phyloP scores from a whole-genome alignment of 2,113 vertebrate species.

The Mustela lutreola region DNA sequence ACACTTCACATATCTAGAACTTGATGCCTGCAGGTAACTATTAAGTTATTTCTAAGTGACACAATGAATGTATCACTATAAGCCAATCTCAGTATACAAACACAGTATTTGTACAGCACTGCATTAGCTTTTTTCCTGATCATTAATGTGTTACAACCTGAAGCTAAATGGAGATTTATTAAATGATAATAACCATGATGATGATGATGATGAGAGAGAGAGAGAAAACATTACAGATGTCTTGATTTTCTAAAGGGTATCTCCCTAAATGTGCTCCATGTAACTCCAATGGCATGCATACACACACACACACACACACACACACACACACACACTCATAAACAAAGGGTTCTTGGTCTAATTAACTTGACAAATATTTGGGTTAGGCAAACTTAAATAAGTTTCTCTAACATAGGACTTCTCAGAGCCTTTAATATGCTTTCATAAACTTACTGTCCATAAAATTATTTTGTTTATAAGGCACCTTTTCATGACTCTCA shows the following conservation, averaged over 20 bases:
- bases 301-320: not conserved
- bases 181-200: not conserved
- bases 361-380: not conserved
- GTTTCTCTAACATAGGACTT: not conserved
- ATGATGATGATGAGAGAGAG: not conserved
- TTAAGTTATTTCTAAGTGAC: not conserved
- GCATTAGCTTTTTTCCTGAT: not conserved
- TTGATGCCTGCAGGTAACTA: not conserved
- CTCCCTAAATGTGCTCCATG: not conserved
- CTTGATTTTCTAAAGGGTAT: not conserved
- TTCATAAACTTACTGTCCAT: not conserved
- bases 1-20: not conserved
- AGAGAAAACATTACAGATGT: not conserved
- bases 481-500: not conserved
- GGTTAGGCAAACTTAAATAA: not conserved
- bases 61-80: not conserved
- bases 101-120: not conserved
- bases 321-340: too few species aligned
- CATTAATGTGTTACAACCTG: not conserved
- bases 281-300: not conserved
- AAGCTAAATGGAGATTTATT: not conserved
- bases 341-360: not conserved
- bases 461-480: not conserved
- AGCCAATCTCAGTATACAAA: not conserved
- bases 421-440: not conserved